phyloP scores from a whole-genome alignment of 2,888 invertebrate species.

The Nomada hirtipes region DNA sequence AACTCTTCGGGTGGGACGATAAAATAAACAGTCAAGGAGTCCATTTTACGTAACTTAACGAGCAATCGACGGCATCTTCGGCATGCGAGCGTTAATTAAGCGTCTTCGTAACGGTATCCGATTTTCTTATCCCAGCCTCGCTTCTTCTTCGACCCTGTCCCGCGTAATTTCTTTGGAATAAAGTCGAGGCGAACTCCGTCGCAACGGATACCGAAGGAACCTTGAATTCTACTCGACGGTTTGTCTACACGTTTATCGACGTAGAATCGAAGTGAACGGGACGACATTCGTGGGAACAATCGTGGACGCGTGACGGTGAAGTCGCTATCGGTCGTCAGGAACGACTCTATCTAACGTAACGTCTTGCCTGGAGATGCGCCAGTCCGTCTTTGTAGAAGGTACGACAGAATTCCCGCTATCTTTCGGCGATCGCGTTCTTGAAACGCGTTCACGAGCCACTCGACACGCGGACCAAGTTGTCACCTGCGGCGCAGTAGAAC shows the following conservation, averaged over 20 bases:
- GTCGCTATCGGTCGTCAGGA: slow-evolving; percentile 3
- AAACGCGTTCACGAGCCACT: background rate
- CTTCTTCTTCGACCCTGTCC: background rate
- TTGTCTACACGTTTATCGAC: background rate
- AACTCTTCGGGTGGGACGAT: too few relatives aligned
- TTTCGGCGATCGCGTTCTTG: slow-evolving; percentile 12
- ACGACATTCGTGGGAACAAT: background rate
- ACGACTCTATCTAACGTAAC: background rate
- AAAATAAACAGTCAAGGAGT: too few relatives aligned
- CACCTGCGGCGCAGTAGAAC: slow-evolving; percentile 17
- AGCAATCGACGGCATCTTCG: background rate
- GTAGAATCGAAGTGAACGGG: background rate
- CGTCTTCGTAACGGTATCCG: slow-evolving; percentile 15
- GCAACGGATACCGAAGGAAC: background rate
- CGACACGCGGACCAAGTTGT: background rate
- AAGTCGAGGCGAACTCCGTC: background rate
- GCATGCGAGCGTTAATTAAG: slow-evolving; percentile 18
- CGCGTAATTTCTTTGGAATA: background rate
- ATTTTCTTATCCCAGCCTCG: background rate
- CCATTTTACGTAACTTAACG: slow-evolving; percentile 29
- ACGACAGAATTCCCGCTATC: slow-evolving; percentile 10
- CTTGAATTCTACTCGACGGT: background rate
- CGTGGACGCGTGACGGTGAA: background rate
- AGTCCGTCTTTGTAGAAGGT: background rate
- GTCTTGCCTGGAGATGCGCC: background rate